phyloP scores from a whole-genome alignment of 2,888 invertebrate genomes.

The Drosophila quasianomalipes region DNA sequence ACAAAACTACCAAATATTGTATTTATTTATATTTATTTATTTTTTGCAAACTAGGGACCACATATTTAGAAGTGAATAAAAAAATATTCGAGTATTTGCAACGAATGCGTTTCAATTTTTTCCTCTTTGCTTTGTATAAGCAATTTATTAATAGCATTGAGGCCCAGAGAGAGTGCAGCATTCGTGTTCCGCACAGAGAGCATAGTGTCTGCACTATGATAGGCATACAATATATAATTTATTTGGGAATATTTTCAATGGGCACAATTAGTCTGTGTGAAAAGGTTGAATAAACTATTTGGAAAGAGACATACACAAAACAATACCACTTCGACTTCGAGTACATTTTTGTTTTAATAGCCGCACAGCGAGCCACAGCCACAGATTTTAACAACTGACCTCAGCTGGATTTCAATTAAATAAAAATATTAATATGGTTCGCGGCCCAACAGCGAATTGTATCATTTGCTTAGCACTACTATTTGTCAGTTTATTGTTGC shows the following conservation, averaged over 20 bases:
- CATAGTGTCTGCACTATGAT: conserved; percentile 10
- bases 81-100: conserved; percentile 47
- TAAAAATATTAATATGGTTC: conserved; percentile 24
- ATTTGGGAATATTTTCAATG: conserved; percentile 43
- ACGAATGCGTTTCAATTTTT: conserved; percentile 14
- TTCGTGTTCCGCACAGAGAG: conserved; percentile 25
- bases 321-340: neutral
- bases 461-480: conserved; percentile 42
- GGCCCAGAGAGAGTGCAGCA: conserved; percentile 52
- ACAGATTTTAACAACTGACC: neutral
- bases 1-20: neutral
- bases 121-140: conserved; percentile 6
- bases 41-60: conserved; percentile 42
- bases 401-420: conserved; percentile 22
- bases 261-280: conserved; percentile 59
- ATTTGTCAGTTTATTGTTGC: conserved; percentile 50
- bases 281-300: conserved; percentile 55
- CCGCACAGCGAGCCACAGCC: neutral
- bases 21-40: conserved; percentile 10
- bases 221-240: conserved; percentile 43
- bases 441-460: conserved; percentile 20
- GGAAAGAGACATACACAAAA: conserved; percentile 11
- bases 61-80: conserved; percentile 47
- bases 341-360: neutral
- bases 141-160: conserved; percentile 59